Evolutionary conservation across 2,888 invertebrate species (phyloP).

Genomic region (Chironomus riparius): DNA sequence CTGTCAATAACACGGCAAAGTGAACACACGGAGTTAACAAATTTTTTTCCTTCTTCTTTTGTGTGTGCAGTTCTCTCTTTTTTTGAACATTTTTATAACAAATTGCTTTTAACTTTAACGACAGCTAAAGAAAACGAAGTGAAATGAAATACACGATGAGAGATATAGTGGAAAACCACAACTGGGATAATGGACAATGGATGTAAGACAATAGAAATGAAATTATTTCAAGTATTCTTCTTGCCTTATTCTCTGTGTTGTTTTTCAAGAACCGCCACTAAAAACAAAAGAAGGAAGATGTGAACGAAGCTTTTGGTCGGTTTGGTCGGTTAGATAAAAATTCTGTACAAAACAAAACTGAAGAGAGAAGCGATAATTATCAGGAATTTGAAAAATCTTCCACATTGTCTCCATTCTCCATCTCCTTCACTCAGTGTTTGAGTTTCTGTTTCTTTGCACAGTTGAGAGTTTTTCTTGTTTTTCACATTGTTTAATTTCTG

Average conservation of each 20-base stretch:
- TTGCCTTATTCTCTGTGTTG: neutral
- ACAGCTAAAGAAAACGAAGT: neutral
- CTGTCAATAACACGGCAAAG: neutral
- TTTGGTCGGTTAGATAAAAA: neutral
- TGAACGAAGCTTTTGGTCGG: neutral
- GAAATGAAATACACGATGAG: neutral
- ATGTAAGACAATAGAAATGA: constrained; percentile 7
- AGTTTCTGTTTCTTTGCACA: neutral
- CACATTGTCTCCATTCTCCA: neutral
- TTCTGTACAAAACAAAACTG: neutral
- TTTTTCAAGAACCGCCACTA: neutral
- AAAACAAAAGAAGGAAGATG: constrained; percentile 5
- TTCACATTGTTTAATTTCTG: neutral
- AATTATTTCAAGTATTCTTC: constrained; percentile 9
- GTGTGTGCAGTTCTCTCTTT: neutral
- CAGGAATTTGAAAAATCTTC: constrained; percentile 5
- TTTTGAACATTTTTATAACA: neutral
- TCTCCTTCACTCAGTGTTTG: neutral
- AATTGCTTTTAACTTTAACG: neutral
- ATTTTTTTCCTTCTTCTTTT: neutral
- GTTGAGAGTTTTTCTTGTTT: neutral
- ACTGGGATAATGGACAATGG: constrained; percentile 11
- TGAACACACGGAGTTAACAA: neutral
- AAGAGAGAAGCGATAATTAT: constrained; percentile 6
- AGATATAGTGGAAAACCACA: neutral